Conservation (phyloP, 2,113 vertebrate species). For the Rhynchopsitta pachyrhyncha region DNA sequence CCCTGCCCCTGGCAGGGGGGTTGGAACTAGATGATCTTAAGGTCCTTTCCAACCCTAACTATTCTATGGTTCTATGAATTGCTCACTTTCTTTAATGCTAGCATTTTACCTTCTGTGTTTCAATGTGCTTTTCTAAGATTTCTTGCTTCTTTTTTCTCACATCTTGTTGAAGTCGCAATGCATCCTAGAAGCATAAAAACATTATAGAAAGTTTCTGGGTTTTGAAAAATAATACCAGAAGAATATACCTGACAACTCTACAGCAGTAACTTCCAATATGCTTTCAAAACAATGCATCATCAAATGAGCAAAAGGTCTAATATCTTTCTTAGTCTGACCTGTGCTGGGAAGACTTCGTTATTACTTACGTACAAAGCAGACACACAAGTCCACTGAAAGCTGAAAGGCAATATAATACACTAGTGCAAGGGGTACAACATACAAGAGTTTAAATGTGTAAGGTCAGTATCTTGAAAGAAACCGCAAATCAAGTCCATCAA, state of each 20-base stretch:
- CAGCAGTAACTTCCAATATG: neutral
- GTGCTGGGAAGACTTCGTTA: neutral
- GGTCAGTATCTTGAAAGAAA: neutral
- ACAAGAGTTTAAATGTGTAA: neutral
- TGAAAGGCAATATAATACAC: neutral
- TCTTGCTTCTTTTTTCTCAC: constrained; percentile 97
- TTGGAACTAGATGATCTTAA: too few species aligned
- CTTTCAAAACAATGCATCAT: neutral
- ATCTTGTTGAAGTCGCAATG: constrained; percentile 92
- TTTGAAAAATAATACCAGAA: neutral
- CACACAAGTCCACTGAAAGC: neutral
- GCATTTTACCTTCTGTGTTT: constrained; percentile 91
- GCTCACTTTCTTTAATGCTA: neutral
- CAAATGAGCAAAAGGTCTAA: neutral
- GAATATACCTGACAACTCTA: neutral
- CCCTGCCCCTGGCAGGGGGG: too few species aligned
- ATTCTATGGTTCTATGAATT: neutral
- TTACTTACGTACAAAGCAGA: neutral
- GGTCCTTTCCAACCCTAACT: too few species aligned
- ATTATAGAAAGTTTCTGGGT: constrained; percentile 25
- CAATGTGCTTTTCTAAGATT: constrained; percentile 97
- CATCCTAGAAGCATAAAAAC: constrained; percentile 79
- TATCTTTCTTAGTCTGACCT: neutral
- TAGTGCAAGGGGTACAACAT: neutral
- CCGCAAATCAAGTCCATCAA: neutral